Evolutionary conservation across 1,140 invertebrate species (phyloP).

Genomic region (Calycopis cecrops): DNA sequence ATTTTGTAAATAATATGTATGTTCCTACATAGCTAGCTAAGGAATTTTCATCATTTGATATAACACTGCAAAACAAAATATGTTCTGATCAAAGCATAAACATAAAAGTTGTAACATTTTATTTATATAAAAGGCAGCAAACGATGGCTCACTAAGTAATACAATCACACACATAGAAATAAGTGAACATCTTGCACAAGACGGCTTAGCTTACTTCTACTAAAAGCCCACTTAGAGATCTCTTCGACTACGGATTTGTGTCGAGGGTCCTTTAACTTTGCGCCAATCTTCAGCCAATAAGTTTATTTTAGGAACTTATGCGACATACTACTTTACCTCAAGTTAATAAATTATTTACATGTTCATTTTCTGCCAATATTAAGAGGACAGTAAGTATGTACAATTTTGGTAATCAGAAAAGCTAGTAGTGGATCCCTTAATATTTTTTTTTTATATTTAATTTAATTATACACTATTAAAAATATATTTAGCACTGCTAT

Average conservation of each 20-base stretch:
- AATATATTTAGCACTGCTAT: too few species aligned
- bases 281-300: conserved; percentile 53
- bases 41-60: too few species aligned
- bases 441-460: too few species aligned
- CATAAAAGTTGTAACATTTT: background rate
- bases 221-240: conserved; percentile 73
- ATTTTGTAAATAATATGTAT: too few species aligned
- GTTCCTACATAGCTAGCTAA: too few species aligned
- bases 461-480: too few species aligned
- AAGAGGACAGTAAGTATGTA: too few species aligned
- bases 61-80: too few species aligned
- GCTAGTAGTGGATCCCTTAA: too few species aligned
- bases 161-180: conserved; percentile 62
- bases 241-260: conserved; percentile 63
- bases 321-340: conserved; percentile 1
- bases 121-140: conserved; percentile 28
- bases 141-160: conserved; percentile 48
- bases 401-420: too few species aligned
- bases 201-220: conserved; percentile 67
- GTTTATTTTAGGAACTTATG: conserved; percentile 48
- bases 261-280: conserved; percentile 54
- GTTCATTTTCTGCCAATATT: too few species aligned
- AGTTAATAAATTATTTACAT: background rate
- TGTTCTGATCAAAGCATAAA: background rate
- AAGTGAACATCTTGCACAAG: conserved; percentile 58